Base-by-base conservation (phyloP, 2,797 vertebrate species). In the Enteromius argenteus region DNA sequence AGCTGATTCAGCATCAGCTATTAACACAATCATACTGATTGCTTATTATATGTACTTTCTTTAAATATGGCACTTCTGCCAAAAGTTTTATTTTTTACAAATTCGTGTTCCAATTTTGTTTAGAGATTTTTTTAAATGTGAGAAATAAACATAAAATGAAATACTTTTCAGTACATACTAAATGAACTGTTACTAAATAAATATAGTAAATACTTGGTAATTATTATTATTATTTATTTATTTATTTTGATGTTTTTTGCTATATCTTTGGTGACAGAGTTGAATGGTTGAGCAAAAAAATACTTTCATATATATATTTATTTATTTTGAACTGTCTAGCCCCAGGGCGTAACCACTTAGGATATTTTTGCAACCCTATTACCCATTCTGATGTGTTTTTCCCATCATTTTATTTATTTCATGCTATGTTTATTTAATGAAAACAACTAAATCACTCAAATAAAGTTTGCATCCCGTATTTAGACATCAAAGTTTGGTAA, bases 1-100 rank as follows among this genome's bases (percentile, higher is more conserved):
- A 51, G n/a, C 32, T 51, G 76, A 67, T 37, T 46, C 27, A 49
- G 62, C 44, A 79, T 46, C 21, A 58, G n/a, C 58, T 35, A 73
- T 44, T 56, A 44, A 49, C 44, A 84, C 42, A 74, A 13, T 66
- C 6, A 32, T 19, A 21, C 37, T 17, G 62, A 17, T 27, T 27
- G 15, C 17, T 42, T 42, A 10, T 68, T 80, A 44, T 15, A 49
- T 49, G 76, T 42, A n/a, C 14, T 10, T 5, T 66, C 21, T 68
- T 32, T 37, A 17, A 49, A 67, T 17, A 51, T 37, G 13, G 19
- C 10, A 49, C 58, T 78, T 46, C 7, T 14, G 15, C 4, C 17
- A 49, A 66, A 49, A n/a, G 53, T n/a, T n/a, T n/a, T 35, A 27
- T 27, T 30, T n/a, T 32, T 2, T 71, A 15, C n/a, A 30, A 30